Conservation (phyloP, 2,797 vertebrate species). For the Merluccius polli region DNA sequence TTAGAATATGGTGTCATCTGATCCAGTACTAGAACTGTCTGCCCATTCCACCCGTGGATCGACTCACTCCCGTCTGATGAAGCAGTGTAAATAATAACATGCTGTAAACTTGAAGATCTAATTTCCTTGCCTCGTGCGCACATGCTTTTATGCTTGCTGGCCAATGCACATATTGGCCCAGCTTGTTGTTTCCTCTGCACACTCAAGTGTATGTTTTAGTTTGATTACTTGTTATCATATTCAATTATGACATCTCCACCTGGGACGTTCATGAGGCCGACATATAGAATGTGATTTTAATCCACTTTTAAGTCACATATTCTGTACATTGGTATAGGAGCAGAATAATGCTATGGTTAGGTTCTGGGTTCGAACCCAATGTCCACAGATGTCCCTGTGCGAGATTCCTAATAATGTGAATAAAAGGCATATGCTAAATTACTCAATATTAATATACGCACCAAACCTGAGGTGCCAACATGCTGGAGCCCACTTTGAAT, state of each 20-base stretch:
- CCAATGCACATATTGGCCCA: slow-evolving; percentile 3
- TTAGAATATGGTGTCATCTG: slow-evolving; percentile 55
- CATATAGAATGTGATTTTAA: background rate
- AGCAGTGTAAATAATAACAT: slow-evolving; percentile 68
- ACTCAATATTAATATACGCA: too few relatives aligned
- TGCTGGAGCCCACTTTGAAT: too few relatives aligned
- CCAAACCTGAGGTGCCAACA: too few relatives aligned
- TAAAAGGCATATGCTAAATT: background rate
- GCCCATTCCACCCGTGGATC: slow-evolving; percentile 8
- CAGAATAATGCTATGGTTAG: background rate
- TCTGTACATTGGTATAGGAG: too few relatives aligned
- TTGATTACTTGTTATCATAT: background rate
- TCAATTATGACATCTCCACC: background rate
- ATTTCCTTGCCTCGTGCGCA: slow-evolving; percentile 49
- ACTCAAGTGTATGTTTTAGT: background rate
- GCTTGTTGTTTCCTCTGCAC: background rate
- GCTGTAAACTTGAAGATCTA: slow-evolving; percentile 68
- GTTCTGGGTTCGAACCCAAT: background rate
- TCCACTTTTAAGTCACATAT: background rate
- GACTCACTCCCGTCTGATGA: slow-evolving; percentile 63
- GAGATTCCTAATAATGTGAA: background rate
- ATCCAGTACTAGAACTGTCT: slow-evolving; percentile 46
- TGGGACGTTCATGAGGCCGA: background rate
- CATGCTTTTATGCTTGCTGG: slow-evolving; percentile 16
- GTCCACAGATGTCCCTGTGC: background rate